Base-by-base conservation (phyloP, 2,888 invertebrate species). In the Gerosis bhagava region DNA sequence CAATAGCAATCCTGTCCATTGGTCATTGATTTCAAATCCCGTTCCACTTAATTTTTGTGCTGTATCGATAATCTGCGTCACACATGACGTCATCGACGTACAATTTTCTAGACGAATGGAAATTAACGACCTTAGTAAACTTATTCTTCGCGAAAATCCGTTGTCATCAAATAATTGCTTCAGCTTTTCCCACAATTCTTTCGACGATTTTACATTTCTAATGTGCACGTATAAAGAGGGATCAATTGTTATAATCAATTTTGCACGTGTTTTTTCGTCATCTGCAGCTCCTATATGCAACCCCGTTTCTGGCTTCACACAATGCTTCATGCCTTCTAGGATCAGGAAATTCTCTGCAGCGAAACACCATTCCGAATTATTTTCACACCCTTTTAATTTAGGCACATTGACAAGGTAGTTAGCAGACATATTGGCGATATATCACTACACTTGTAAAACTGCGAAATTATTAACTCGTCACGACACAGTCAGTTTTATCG, bases 171-270 rank as follows among this genome's bases (percentile, higher is more conserved):
- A 41, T 11, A 47, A 25, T 5, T 34, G n/a, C 10, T 32, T 31
- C 8, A 32, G 13, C 11, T 28, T 28, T 5, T 28, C 28, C 28
- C 28, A 28, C 13, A 28, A 12, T 11, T 10, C 11, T 13, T 13
- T 28, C 28, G 28, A 28, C 7, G 13, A 4, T 28, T 12, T 28
- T 2, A 28, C 28, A 5, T 28, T 5, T 7, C 8, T 28, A 7
- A 28, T 8, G 8, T 28, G 28, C 3, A 28, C 28, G 11, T 12
- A 32, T 13, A 52, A 17, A 5, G 51, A 48, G 3, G 54, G 17
- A 13, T 57, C 58, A 3, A 59, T 54, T 0, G 58, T 60, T 13
- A 60, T 15, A 5, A 57, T 41, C 5, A 60, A 7, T 13, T 60
- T 56, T 0, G 55, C 55, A 35, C 31, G 52, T 0, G 56, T 51